phyloP scores from a whole-genome alignment of 1,140 invertebrate genomes.

The Tribolium madens region DNA sequence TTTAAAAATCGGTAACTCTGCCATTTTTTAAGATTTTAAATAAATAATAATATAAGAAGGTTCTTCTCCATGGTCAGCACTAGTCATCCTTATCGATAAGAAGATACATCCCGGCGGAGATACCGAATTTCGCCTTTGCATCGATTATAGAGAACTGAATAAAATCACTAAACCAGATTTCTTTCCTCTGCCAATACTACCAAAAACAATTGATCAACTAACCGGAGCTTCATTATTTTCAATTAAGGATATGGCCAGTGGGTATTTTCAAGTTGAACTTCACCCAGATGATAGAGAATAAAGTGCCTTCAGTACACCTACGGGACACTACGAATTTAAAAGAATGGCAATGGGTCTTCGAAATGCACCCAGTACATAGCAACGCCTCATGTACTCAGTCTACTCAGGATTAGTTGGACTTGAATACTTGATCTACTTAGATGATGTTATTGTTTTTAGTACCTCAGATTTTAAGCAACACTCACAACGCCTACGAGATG shows the following conservation, averaged over 20 bases:
- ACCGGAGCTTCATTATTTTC: conserved; percentile 64
- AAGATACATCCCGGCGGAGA: conserved; percentile 9
- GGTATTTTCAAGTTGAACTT: conserved; percentile 67
- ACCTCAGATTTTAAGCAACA: conserved; percentile 56
- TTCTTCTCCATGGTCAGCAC: conserved; percentile 62
- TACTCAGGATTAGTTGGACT: conserved; percentile 34
- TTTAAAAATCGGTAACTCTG: too few species aligned
- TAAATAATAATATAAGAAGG: conserved; percentile 60
- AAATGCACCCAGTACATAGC: conserved; percentile 64
- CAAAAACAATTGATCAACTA: conserved; percentile 63
- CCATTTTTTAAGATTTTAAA: too few species aligned
- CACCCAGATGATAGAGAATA: conserved; percentile 62
- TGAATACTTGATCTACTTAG: conserved; percentile 50
- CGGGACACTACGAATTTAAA: too few species aligned
- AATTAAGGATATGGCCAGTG: conserved; percentile 64
- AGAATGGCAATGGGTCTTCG: too few species aligned
- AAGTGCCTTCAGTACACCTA: conserved; percentile 64
- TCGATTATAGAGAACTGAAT: conserved; percentile 56
- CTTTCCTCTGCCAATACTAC: conserved; percentile 67
- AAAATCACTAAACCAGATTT: conserved; percentile 62
- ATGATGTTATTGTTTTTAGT: conserved; percentile 53
- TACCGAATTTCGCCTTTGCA: conserved; percentile 49
- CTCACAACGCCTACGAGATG: conserved; percentile 47
- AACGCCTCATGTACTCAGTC: conserved; percentile 36
- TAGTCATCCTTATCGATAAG: conserved; percentile 67